Evolutionary conservation across 2,888 invertebrate species (phyloP), one percentile per base, ranked within the genome.

Genomic region (Ectropis crepuscularia): DNA sequence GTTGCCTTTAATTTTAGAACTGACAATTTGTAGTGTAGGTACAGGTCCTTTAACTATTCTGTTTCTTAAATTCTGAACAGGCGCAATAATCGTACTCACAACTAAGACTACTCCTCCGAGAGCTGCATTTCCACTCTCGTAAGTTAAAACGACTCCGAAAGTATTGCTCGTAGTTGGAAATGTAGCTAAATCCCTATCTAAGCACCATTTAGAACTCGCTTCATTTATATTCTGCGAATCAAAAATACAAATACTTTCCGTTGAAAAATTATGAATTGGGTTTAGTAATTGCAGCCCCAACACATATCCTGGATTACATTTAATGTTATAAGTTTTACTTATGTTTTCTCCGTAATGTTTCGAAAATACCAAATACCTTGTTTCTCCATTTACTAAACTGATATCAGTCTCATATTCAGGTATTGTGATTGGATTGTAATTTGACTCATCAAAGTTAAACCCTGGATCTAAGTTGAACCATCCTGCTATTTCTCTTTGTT

Each of bases 131-230:
- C 98, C 98, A 83, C 98, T 97, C 69, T 94, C 94, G 78, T 98
- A 98, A 68, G 96, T 95, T 46, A 98, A 81, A 0, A 96, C 95
- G 43, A 98, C 93, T 6, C 96, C 96, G 80, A 96, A 98, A 68
- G 97, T 96, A 71, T 95, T 96, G 59, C 98, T 98, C 0, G 97
- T 96, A 0, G 96, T 95, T 0, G 99, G 99, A 81, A 99, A 99
- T 10, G 97, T 95, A 0, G 97, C 96, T 61, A 98, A 87, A 86
- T 99, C 98, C 39, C 97, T 93, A 74, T 96, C 95, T 0, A 98
- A 90, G 73, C 95, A 94, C 97, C 98, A 98, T 57, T 95, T 85
- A 54, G 95, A 94, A 16, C 95, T 95, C 28, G 92, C 93, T 61
- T 93, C 91, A 66, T 95, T 95, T 57, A 95, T 94, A 55, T 94